Evolutionary conservation across 2,888 invertebrate species (phyloP), one percentile per base, ranked within the genome.

Genomic region (Parnassius mnemosyne): DNA sequence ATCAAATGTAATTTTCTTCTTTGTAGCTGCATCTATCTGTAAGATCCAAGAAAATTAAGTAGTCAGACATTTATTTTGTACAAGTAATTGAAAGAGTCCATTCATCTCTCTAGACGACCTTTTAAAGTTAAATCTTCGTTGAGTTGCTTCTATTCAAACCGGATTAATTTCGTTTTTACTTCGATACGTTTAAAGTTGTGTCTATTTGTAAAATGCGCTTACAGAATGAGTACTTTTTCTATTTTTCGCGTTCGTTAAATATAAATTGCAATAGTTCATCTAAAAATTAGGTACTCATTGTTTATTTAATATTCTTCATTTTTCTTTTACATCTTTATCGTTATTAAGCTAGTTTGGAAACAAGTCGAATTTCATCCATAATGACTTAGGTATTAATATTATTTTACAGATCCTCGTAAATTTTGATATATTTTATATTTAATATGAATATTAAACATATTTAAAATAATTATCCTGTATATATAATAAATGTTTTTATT

Each of bases 1-100:
- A 3, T 61, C 59, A 56, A 65, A 83, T n/a, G 76, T 79, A 1
- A 79, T 69, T 57, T 74, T 61, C 16, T 79, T 74, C 12, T 47
- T 16, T 13, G 41, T 34, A 12, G 65, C 69, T 63, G 78, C 83
- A 70, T 83, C 72, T 58, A 83, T 76, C 83, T 83, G 59, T 54
- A 62, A 64, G 53, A 59, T 53, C 49, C 53, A 62, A 61, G 49
- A 66, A 63, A 58, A 50, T 66, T 63, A 56, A 56, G 56, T 53
- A 60, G 52, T 56, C 42, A 41, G 59, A 55, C 20, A 53, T 56
- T 59, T 56, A 59, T 60, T 60, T 53, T 53, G 52, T 60, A 49
- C 52, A 53, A 63, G 60, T 60, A 63, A 59, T 55, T 63, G 59
- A 55, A 55, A 59, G 58, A 51, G 51, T 60, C 59, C 53, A 62